Evolutionary conservation across 2,888 invertebrate genomes (phyloP).

Genomic region (Serrognathus titanus): DNA sequence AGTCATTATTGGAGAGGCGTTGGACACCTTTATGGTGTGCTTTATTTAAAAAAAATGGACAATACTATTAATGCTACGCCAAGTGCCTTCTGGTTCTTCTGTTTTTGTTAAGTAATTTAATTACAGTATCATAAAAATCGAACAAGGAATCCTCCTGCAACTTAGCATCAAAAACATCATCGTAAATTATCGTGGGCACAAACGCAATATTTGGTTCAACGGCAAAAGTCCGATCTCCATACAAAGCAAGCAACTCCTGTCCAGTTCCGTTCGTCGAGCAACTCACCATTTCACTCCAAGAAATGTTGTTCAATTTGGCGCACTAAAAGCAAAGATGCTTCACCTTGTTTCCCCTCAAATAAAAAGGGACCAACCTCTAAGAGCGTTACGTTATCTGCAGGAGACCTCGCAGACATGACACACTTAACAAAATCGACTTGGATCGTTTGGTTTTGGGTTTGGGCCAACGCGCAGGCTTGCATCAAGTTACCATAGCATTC

Average conservation of each 20-base stretch:
- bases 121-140: conserved; percentile 30
- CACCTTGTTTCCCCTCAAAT: not conserved
- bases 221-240: conserved; percentile 45
- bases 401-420: conserved; percentile 11
- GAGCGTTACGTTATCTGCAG: conserved; percentile 2
- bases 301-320: conserved; percentile 2
- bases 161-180: conserved; percentile 35
- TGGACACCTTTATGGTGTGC: no score
- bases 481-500: conserved; percentile 55
- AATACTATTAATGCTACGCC: no score
- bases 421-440: conserved; percentile 14
- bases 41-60: no score
- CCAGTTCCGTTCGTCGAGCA: conserved; percentile 31
- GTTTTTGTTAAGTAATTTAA: conserved; percentile 16
- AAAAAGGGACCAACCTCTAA: not conserved
- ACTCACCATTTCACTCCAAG: conserved; percentile 25
- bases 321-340: conserved; percentile 10
- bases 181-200: conserved; percentile 48
- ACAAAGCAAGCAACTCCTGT: conserved; percentile 39
- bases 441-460: conserved; percentile 26
- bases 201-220: conserved; percentile 41
- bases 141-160: conserved; percentile 25
- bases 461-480: conserved; percentile 51
- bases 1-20: no score
- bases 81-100: no score